Conservation (phyloP, 1,140 invertebrate species). For the Achatina immaculata region DNA sequence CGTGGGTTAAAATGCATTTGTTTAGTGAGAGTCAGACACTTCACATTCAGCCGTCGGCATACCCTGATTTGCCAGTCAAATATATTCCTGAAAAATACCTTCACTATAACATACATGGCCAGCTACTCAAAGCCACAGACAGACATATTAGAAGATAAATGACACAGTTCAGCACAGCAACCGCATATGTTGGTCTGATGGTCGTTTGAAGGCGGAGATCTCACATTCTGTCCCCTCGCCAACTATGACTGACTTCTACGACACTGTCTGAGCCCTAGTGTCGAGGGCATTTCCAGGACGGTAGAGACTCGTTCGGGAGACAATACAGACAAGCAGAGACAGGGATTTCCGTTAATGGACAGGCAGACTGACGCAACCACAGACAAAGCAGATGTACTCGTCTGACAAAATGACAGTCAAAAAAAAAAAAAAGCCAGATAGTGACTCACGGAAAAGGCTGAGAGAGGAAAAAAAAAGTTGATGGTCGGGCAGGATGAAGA, state of each 20-base stretch:
- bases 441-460: neutral
- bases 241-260: neutral
- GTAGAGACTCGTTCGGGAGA: conserved; percentile 1
- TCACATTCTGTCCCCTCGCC: neutral
- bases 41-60: no score
- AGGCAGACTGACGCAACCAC: conserved; percentile 10
- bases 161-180: no score
- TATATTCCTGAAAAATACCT: no score
- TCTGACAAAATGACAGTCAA: neutral
- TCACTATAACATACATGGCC: no score
- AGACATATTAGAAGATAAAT: no score
- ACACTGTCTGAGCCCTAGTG: neutral
- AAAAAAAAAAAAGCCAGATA: neutral
- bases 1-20: no score
- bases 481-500: no score
- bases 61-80: no score
- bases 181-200: no score
- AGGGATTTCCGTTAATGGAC: conserved; percentile 8
- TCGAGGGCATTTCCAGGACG: neutral
- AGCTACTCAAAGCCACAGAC: no score
- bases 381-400: neutral
- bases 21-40: no score
- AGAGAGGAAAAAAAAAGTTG: no score
- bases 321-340: neutral
- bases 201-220: neutral